Evolutionary conservation across 2,888 invertebrate species (phyloP).

Genomic region (Dynastes tityus): DNA sequence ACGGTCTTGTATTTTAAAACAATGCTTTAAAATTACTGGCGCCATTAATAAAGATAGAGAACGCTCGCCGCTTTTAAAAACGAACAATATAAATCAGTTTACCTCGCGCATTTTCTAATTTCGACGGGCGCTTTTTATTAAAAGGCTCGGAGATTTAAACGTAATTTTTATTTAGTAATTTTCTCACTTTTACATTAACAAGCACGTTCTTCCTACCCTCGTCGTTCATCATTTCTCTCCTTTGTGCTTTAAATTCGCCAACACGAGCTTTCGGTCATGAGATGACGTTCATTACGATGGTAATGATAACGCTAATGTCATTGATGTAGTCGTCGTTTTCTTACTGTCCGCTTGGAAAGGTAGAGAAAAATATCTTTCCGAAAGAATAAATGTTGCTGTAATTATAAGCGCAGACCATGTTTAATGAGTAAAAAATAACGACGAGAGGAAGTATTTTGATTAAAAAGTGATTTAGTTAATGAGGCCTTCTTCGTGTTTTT

Average conservation of each 20-base stretch:
- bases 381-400: slow-evolving; percentile 25
- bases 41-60: neutral
- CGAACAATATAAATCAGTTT: slow-evolving; percentile 57
- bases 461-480: slow-evolving; percentile 30
- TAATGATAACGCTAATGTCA: slow-evolving; percentile 29
- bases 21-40: slow-evolving; percentile 3
- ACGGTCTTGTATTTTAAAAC: slow-evolving; percentile 10
- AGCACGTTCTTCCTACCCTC: neutral
- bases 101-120: slow-evolving; percentile 65
- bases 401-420: slow-evolving; percentile 31
- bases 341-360: neutral
- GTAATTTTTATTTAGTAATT: slow-evolving; percentile 49
- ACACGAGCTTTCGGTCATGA: neutral
- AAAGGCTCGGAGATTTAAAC: slow-evolving; percentile 45
- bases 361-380: neutral
- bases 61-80: slow-evolving; percentile 10
- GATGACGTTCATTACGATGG: slow-evolving; percentile 29
- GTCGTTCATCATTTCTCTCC: slow-evolving; percentile 1
- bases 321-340: slow-evolving; percentile 16
- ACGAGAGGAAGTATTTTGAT: slow-evolving; percentile 30
- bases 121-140: slow-evolving; percentile 58
- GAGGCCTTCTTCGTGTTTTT: slow-evolving; percentile 16
- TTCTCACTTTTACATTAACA: slow-evolving; percentile 47
- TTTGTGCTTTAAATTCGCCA: slow-evolving; percentile 7
- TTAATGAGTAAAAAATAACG: slow-evolving; percentile 37